Conservation (phyloP, 2,797 vertebrate species). For the Octomys mimax region DNA sequence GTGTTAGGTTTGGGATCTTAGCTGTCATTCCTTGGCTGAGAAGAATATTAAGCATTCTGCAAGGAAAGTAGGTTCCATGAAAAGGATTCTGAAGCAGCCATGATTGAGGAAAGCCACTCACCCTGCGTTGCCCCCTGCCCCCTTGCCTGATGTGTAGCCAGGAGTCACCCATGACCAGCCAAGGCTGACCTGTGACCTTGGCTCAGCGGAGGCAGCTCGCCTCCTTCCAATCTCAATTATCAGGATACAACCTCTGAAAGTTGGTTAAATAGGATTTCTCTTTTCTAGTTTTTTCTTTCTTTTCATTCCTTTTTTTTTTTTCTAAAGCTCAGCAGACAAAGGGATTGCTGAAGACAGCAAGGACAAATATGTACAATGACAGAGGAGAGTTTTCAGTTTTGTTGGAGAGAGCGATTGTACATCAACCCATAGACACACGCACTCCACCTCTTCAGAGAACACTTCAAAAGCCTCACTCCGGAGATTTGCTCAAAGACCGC, state of each 20-base stretch:
- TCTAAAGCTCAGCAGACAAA: conserved; percentile 58
- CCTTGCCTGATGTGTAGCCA: conserved; percentile 73
- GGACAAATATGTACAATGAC: conserved; percentile 68
- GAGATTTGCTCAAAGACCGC: conserved; percentile 66
- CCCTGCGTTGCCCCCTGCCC: conserved; percentile 69
- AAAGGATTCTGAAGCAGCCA: conserved; percentile 73
- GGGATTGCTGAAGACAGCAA: conserved; percentile 61
- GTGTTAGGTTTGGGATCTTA: conserved; percentile 77
- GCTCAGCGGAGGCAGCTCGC: conserved; percentile 56
- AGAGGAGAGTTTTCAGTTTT: conserved; percentile 32
- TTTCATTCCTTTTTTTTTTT: background rate
- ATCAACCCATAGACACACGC: background rate
- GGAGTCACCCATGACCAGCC: conserved; percentile 65
- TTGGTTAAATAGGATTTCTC: conserved; percentile 75
- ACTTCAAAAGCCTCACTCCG: conserved; percentile 68
- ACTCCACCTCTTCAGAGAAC: conserved; percentile 27
- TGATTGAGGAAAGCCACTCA: conserved; percentile 71
- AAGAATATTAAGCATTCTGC: conserved; percentile 77
- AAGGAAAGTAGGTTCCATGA: conserved; percentile 72
- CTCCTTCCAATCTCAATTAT: conserved; percentile 60
- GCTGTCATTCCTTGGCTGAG: conserved; percentile 60
- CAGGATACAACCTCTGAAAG: conserved; percentile 66
- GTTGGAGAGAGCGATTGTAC: background rate
- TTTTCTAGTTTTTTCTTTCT: conserved; percentile 21
- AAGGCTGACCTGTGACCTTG: conserved; percentile 54